A percentile compares a stretch with the other conserved stretches of the same genome.
These are phyloP conservation scores for Labeo rohita DNA, from an alignment of 2,113 vertebrate species.

Conservation along the genomic window DNA sequence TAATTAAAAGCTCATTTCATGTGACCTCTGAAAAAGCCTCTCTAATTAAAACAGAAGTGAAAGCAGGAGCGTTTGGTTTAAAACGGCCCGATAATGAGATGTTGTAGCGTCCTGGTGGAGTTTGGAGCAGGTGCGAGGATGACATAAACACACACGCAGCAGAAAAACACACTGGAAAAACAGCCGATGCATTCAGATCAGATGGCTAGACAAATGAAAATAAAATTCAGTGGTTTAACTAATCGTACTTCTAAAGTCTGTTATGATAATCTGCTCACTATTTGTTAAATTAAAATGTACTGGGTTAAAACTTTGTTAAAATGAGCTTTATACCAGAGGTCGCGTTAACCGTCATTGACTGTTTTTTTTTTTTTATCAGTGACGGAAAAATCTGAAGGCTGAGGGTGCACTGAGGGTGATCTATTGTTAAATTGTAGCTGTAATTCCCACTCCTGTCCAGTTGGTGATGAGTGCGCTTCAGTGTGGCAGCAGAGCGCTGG, in stretches of 20 bases:
- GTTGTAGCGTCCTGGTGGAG: conserved; percentile 60
- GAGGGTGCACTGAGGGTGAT: no score
- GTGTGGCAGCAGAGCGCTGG: no score
- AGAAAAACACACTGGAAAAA: conserved; percentile 4
- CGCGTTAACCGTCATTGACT: no score
- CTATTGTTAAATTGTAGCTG: no score
- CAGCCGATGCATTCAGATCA: conserved; percentile 46
- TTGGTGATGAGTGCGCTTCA: no score
- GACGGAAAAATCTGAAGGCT: no score
- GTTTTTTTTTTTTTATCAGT: no score
- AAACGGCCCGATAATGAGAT: conserved; percentile 72
- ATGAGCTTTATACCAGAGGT: no score
- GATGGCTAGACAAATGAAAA: not conserved
- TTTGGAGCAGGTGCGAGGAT: conserved; percentile 63
- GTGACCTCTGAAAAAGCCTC: conserved; percentile 70
- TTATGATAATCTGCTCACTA: not conserved
- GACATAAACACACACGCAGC: conserved; percentile 54
- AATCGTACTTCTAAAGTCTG: not conserved
- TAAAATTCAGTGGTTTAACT: not conserved
- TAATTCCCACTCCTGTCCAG: no score
- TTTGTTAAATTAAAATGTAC: not conserved
- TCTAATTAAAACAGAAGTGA: conserved; percentile 69
- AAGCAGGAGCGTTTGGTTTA: conserved; percentile 64
- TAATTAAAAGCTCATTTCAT: conserved; percentile 72
- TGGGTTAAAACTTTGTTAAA: not conserved